Conservation (phyloP, 2,888 invertebrate species). For the Melanargia galathea region DNA sequence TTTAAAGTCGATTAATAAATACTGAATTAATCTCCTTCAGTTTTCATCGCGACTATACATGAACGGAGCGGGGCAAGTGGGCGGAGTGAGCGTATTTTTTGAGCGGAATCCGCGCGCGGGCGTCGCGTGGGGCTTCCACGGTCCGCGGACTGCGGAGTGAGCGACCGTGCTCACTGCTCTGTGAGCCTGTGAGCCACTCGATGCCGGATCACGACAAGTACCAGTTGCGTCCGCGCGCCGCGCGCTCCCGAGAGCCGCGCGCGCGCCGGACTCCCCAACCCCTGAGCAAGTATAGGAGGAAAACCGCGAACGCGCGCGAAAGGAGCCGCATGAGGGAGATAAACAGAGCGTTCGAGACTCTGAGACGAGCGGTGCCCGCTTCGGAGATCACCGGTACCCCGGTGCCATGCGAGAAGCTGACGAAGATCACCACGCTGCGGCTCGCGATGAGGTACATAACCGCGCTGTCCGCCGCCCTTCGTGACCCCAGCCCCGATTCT, state of each 20-base stretch:
- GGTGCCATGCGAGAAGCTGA: constrained; percentile 88
- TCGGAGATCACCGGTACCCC: constrained; percentile 77
- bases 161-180: too few species aligned
- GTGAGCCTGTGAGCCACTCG: too few species aligned
- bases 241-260: constrained; percentile 75
- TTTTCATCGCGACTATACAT: constrained; percentile 60
- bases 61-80: constrained; percentile 74
- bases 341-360: constrained; percentile 92
- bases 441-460: constrained; percentile 94
- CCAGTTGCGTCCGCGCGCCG: constrained; percentile 78
- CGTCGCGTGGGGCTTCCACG: constrained; percentile 51
- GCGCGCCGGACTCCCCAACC: constrained; percentile 86
- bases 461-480: constrained; percentile 86
- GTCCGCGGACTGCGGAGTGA: background rate
- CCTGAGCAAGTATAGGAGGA: constrained; percentile 93
- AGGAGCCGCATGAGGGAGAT: constrained; percentile 94
- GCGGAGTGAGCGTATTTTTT: constrained; percentile 73
- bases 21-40: constrained; percentile 1
- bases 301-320: constrained; percentile 95
- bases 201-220: constrained; percentile 82
- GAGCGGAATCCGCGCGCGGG: constrained; percentile 64
- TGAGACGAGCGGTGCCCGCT: constrained; percentile 89
- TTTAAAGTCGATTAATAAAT: too few species aligned
- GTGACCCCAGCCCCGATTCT: constrained; percentile 60
- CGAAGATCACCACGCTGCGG: constrained; percentile 93